phyloP scores from a whole-genome alignment of 2,888 invertebrate species.

The Rugalucina vietnamica region DNA sequence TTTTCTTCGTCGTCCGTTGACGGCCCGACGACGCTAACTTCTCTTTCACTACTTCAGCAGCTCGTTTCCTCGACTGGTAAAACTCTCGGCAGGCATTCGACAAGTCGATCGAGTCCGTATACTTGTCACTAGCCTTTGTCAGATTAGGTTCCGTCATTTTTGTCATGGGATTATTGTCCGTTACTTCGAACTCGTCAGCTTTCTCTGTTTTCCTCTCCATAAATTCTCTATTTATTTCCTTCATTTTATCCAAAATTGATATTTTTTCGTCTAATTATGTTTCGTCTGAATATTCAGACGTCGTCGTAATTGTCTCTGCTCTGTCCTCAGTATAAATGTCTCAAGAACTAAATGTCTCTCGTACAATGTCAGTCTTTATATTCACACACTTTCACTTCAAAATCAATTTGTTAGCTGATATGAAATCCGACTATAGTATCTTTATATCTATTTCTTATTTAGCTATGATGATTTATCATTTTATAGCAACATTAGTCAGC shows the following conservation, averaged over 20 bases:
- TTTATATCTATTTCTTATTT: background rate
- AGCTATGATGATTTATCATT: background rate
- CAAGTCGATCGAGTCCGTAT: constrained; percentile 70
- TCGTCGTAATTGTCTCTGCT: too few relatives aligned
- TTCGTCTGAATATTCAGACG: constrained; percentile 44
- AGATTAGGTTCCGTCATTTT: background rate
- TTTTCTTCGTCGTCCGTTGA: constrained; percentile 42
- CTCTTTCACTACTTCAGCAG: constrained; percentile 61
- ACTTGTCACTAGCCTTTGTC: constrained; percentile 61
- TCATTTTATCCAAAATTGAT: constrained; percentile 27
- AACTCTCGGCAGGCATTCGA: constrained; percentile 72
- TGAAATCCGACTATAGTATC: too few relatives aligned
- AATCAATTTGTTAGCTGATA: background rate
- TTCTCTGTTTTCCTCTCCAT: constrained; percentile 17
- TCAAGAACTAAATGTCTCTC: too few relatives aligned
- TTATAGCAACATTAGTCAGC: background rate
- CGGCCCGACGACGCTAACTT: constrained; percentile 50
- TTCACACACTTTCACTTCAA: background rate
- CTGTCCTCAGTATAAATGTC: too few relatives aligned
- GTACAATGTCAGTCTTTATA: too few relatives aligned
- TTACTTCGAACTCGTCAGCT: constrained; percentile 30
- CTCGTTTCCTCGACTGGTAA: constrained; percentile 65
- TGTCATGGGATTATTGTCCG: constrained; percentile 47
- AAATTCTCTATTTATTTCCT: constrained; percentile 38
- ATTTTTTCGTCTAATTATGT: background rate